phyloP scores from a whole-genome alignment of 1,140 invertebrate genomes.

The Xylocopa sonorina region DNA sequence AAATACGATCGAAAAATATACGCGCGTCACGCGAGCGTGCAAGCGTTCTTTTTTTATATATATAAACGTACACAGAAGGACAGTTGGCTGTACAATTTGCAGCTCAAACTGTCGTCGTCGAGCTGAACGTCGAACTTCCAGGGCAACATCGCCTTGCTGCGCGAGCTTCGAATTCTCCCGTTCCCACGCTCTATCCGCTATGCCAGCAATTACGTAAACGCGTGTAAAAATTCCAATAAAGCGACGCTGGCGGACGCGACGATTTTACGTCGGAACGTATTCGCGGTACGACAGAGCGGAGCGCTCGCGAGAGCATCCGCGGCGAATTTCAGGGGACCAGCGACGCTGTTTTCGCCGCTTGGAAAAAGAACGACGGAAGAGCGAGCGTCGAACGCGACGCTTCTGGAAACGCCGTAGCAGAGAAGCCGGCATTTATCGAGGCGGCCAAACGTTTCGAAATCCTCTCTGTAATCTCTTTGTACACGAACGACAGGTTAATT shows the following conservation, averaged over 20 bases:
- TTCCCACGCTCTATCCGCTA: too few species aligned
- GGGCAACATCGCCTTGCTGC: background rate
- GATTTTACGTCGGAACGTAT: conserved; percentile 25
- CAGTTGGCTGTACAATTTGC: conserved; percentile 8
- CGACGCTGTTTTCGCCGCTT: too few species aligned
- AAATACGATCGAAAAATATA: too few species aligned
- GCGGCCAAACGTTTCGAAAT: conserved; percentile 32
- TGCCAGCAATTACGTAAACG: background rate
- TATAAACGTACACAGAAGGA: conserved; percentile 4
- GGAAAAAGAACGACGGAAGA: too few species aligned
- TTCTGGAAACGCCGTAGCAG: too few species aligned
- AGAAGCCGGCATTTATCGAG: conserved; percentile 15
- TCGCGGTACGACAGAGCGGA: too few species aligned
- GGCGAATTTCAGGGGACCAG: too few species aligned
- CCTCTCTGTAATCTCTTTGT: conserved; percentile 34
- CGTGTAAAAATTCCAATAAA: background rate
- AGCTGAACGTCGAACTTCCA: conserved; percentile 19
- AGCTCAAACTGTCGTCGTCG: background rate
- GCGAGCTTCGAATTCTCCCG: too few species aligned
- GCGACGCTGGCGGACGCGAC: background rate
- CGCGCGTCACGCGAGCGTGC: too few species aligned
- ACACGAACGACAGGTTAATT: conserved; percentile 49
- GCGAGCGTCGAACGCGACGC: background rate
- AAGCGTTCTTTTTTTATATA: too few species aligned
- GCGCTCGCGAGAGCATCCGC: too few species aligned